These are phyloP conservation scores for Drosophila simulans DNA, from an alignment of 1,140 invertebrate species.

Conservation along the genomic window DNA sequence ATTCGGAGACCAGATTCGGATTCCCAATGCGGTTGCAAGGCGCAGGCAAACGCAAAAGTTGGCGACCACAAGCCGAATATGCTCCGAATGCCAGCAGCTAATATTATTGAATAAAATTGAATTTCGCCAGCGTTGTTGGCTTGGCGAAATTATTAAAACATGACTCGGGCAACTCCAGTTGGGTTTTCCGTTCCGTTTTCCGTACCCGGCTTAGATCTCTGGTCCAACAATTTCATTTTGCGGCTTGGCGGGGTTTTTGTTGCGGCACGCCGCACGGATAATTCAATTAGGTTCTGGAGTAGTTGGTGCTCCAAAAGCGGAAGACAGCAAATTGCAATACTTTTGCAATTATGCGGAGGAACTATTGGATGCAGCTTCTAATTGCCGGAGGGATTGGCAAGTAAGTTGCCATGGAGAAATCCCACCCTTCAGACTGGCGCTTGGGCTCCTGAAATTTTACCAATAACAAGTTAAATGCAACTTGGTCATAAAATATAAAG, in stretches of 20 bases:
- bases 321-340: slow-evolving; percentile 72
- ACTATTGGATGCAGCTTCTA: slow-evolving; percentile 30
- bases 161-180: slow-evolving; percentile 36
- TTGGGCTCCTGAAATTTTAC: too few relatives aligned
- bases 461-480: too few relatives aligned
- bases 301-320: slow-evolving; percentile 37
- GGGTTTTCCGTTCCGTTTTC: slow-evolving; percentile 18
- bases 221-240: slow-evolving; percentile 58
- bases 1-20: slow-evolving; percentile 26
- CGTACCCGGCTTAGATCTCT: background rate
- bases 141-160: slow-evolving; percentile 77
- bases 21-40: slow-evolving; percentile 49
- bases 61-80: slow-evolving; percentile 56
- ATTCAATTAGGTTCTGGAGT: slow-evolving; percentile 75
- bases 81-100: slow-evolving; percentile 50
- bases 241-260: slow-evolving; percentile 46
- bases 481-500: too few relatives aligned
- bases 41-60: slow-evolving; percentile 54
- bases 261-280: slow-evolving; percentile 51
- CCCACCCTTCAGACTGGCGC: background rate
- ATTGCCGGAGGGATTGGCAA: slow-evolving; percentile 16
- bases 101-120: slow-evolving; percentile 82
- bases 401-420: slow-evolving; percentile 7
- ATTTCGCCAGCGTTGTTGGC: slow-evolving; percentile 55
- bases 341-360: slow-evolving; percentile 72